Base-by-base conservation (phyloP, 2,113 vertebrate genomes). In the Passer montanus region DNA sequence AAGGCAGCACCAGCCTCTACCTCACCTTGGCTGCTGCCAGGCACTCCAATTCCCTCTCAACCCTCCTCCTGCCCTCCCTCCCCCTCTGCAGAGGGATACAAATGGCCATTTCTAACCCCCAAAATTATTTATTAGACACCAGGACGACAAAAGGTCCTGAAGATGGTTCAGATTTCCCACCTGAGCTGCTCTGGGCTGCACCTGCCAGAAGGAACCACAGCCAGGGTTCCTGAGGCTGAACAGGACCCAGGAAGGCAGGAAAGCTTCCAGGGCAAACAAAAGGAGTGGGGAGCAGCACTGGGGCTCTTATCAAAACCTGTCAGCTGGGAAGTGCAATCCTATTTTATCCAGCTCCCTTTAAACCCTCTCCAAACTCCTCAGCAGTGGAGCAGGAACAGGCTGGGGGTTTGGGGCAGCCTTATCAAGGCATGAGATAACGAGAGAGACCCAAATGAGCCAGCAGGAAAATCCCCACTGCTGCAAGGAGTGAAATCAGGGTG, bases 271-370 rank as follows among this genome's bases (percentile, higher is more conserved):
- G 37, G 26, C 59, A 52, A 79, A n/a, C 4, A 15, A 18, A 39
- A 20, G 23, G 26, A 58, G 59, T 0, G 6, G 41, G 58, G 16
- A 87, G 69, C 72, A 62, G 72, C 1, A 2, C 13, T 17, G 5
- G 41, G 75, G 39, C 53, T 47, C 79, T 94, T 97, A 96, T 96
- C 96, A 53, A 44, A 17, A 84, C 73, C 96, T 96, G 96, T 95
- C 96, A 94, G 85, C 85, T 66, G 73, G 31, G 39, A 84, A 84
- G 93, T 89, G 95, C 5, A 31, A 75, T 43, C 9, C 3, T 72
- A 47, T 75, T 92, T 87, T 92, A 62, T 67, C 88, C 95, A 96
- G 93, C 11, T 75, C 83, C 47, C 60, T 58, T n/a, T 13, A 86
- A 93, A 66, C 44, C 85, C 52, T 50, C 35, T 23, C 88, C 85